A percentile compares a stretch with the other conserved stretches of the same genome.
Conservation (phyloP, 2,113 vertebrate genomes). For the Elachura formosa region DNA sequence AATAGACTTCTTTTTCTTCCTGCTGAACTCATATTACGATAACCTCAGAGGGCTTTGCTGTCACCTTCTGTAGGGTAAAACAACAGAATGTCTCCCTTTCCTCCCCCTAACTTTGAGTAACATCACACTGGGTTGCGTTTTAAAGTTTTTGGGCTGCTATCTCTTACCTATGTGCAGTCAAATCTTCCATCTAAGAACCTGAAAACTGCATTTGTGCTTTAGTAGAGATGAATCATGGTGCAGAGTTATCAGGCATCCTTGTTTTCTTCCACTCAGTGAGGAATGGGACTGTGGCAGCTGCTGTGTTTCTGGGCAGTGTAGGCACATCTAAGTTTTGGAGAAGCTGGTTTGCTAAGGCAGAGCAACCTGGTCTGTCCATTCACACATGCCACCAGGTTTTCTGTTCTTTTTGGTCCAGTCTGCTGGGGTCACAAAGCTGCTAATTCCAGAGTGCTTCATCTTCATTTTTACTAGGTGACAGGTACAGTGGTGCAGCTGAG, state of each 20-base stretch:
- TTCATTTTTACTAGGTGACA: not conserved
- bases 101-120: not conserved
- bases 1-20: not conserved
- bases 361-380: not conserved
- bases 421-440: not conserved
- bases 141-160: not conserved
- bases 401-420: not conserved
- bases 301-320: not conserved
- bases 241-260: not conserved
- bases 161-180: not conserved
- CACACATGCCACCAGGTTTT: not conserved
- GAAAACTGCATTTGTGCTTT: not conserved
- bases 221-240: not conserved
- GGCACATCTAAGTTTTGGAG: not conserved
- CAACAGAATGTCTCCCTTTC: not conserved
- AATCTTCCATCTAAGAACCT: not conserved
- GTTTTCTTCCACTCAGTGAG: not conserved
- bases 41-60: conserved; percentile 14
- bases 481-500: not conserved
- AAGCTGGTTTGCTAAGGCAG: not conserved
- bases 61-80: conserved; percentile 45
- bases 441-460: not conserved
- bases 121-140: not conserved
- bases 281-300: not conserved
- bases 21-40: not conserved